Evolutionary conservation across 2,888 invertebrate genomes (phyloP).

Genomic region (Calephelis perditalis): DNA sequence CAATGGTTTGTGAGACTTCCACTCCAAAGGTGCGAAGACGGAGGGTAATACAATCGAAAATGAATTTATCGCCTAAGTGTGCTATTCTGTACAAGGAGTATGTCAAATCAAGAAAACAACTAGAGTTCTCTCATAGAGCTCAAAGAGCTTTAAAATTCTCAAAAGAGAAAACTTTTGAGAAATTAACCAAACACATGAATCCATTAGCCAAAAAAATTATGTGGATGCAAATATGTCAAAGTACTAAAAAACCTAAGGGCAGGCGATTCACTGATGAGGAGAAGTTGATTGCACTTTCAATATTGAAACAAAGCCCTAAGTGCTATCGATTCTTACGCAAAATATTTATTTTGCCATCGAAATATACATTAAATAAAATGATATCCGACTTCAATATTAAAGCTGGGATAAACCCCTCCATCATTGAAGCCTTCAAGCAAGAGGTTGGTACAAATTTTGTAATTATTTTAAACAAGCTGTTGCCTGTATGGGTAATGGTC

Average conservation of each 20-base stretch:
- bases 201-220: conserved; percentile 20
- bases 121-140: conserved; percentile 15
- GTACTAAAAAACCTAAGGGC: conserved; percentile 6
- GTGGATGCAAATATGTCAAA: conserved; percentile 16
- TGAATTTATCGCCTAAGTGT: conserved; percentile 16
- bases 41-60: background rate
- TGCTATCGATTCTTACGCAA: conserved; percentile 15
- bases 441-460: background rate
- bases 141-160: conserved; percentile 15
- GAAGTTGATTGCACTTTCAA: conserved; percentile 14
- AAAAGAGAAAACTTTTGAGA: conserved; percentile 19
- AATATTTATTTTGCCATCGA: conserved; percentile 15
- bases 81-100: conserved; percentile 19
- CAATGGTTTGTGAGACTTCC: background rate
- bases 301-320: conserved; percentile 18
- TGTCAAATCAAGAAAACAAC: conserved; percentile 11
- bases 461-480: too few species aligned
- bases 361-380: conserved; percentile 11
- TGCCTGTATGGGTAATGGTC: too few species aligned
- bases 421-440: conserved; percentile 5
- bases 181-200: conserved; percentile 18
- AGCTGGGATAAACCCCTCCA: conserved; percentile 11
- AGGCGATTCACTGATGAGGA: conserved; percentile 16
- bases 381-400: conserved; percentile 6
- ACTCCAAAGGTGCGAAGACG: background rate